A percentile compares a stretch with the other conserved stretches of the same genome.
Conservation (phyloP, 2,797 vertebrate genomes). For the Tympanoctomys barrerae region DNA sequence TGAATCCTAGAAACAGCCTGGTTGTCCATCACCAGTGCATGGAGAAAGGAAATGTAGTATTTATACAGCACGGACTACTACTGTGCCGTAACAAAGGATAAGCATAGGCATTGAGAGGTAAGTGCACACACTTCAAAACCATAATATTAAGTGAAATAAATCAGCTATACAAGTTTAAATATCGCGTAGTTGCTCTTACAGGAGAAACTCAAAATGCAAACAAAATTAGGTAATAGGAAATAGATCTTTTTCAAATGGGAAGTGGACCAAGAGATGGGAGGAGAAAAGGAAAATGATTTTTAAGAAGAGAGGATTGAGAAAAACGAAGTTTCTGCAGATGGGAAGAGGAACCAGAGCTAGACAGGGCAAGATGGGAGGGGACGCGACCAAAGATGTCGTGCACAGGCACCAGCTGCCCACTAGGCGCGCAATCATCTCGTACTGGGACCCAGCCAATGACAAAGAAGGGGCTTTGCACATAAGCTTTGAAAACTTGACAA, state of each 20-base stretch:
- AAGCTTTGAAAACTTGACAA: slow-evolving; percentile 7
- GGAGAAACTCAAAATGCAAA: background rate
- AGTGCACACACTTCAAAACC: background rate
- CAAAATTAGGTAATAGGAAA: background rate
- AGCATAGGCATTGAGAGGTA: background rate
- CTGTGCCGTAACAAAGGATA: background rate
- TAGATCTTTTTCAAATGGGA: background rate
- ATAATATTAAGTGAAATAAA: background rate
- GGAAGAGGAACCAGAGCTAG: background rate
- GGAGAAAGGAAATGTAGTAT: background rate
- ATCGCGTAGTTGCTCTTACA: background rate
- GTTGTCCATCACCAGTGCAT: background rate
- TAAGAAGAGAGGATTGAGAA: background rate
- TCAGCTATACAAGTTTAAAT: background rate
- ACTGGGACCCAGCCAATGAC: background rate
- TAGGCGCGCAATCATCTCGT: background rate
- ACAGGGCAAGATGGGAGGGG: too few species aligned
- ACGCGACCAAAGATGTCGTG: rapidly evolving
- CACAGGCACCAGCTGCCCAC: rapidly evolving
- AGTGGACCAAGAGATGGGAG: background rate
- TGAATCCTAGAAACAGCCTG: background rate
- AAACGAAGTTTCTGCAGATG: background rate
- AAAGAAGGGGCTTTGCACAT: slow-evolving; percentile 12
- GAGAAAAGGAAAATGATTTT: background rate
- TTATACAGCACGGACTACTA: background rate